Evolutionary conservation across 2,888 invertebrate species (phyloP), one percentile per base, ranked within the genome.

Genomic region (Heliconius ethilla): DNA sequence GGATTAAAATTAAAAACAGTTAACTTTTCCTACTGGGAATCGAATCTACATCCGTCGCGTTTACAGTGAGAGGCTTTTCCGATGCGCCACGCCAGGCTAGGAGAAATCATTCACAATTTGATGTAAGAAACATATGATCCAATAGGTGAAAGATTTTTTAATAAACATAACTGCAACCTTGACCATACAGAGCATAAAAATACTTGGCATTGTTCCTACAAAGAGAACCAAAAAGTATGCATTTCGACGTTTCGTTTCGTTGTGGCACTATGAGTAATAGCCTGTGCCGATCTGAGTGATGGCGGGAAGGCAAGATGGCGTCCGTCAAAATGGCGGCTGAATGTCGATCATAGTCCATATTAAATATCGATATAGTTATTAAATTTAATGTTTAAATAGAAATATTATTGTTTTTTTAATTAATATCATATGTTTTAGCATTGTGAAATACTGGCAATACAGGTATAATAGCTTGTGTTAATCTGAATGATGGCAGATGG

Each of bases 401-500:
- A 51, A 51, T 51, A 18, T 51, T 18, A 45, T 18, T 51, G 18
- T 51, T 4, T 51, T 51, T 51, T 18, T 18, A 18, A 51, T 51
- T 18, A 51, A 18, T 0, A 7, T 51, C 18, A 18, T 18, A 51
- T 15, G 45, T 5, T 40, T 13, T 40, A 4, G 11, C 40, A 40
- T 40, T 40, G 11, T 15, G 15, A 45, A 15, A 45, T 45, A 13
- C 15, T 15, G 45, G 15, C 15, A 45, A 13, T 15, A 45, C 45
- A 33, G 45, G 5, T 15, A 15, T 85, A 84, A 86, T 87, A 75
- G 81, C 81, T 78, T 78, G 80, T 78, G 81, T 80, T 72, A 79
- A 75, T 78, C 77, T 85, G 86, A 86, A 83, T 77, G 83, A 87
- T 86, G 84, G 83, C 81, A 86, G 85, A 87, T 86, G 86, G 86